A percentile compares a stretch with the other conserved stretches of the same genome.
Evolutionary conservation across 2,113 vertebrate species (phyloP).

Genomic region (Nematolebias whitei): DNA sequence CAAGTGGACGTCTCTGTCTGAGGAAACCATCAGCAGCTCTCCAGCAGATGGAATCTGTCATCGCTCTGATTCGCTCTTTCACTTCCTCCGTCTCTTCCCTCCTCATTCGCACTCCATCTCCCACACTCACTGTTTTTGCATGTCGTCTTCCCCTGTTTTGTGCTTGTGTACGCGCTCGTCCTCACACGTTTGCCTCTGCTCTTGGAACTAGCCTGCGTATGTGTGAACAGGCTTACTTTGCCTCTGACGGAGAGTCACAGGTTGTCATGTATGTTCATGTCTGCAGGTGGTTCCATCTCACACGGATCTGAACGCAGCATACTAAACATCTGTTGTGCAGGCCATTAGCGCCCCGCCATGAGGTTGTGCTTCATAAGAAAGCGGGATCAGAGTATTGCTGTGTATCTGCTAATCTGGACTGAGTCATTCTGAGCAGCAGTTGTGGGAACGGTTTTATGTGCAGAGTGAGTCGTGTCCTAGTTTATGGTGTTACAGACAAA

Average conservation of each 20-base stretch:
- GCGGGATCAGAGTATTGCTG: slow-evolving; percentile 51
- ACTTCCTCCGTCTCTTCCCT: slow-evolving; percentile 39
- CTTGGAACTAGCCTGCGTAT: slow-evolving; percentile 1
- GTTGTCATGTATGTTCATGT: slow-evolving; percentile 57
- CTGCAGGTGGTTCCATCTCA: slow-evolving; percentile 53
- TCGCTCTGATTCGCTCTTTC: slow-evolving; percentile 35
- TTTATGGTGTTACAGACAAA: slow-evolving; percentile 17
- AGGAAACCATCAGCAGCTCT: slow-evolving; percentile 38
- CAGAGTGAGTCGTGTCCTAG: slow-evolving; percentile 19
- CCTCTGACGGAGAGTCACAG: slow-evolving; percentile 50
- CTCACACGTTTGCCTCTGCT: slow-evolving; percentile 15
- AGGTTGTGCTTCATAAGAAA: slow-evolving; percentile 58
- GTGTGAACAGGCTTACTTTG: slow-evolving; percentile 25
- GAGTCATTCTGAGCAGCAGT: slow-evolving; percentile 47
- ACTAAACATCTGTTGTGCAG: slow-evolving; percentile 70
- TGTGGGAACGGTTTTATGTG: slow-evolving; percentile 40
- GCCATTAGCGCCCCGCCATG: slow-evolving; percentile 61
- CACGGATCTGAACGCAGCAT: slow-evolving; percentile 50
- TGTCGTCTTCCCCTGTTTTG: slow-evolving; percentile 8
- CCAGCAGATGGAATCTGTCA: slow-evolving; percentile 63
- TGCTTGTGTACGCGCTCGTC: not conserved
- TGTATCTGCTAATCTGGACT: slow-evolving; percentile 57
- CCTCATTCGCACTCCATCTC: slow-evolving; percentile 37
- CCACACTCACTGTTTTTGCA: slow-evolving; percentile 42
- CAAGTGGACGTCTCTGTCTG: slow-evolving; percentile 53